Base-by-base conservation (phyloP, 2,113 vertebrate species). In the Herpetotheres cachinnans region DNA sequence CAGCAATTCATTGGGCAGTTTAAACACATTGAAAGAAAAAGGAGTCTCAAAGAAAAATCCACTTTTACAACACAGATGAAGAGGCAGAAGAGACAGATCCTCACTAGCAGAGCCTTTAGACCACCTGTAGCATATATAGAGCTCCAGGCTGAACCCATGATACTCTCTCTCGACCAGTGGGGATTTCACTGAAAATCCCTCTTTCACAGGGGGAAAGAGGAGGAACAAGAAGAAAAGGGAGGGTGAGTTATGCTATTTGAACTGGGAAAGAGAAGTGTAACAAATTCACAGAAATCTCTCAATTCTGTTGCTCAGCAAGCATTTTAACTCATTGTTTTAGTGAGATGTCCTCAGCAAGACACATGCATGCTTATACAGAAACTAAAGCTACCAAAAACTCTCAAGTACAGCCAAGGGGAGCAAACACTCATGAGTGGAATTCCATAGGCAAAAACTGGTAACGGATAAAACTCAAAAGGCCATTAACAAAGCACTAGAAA, bases 111-210 rank as follows among this genome's bases (percentile, higher is more conserved):
- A 82, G 38, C 79, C 58, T 34, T 58, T 25, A 32, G 50, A 22
- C 19, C 25, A 40, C 5, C 29, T 24, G 20, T 4, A 62, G 42
- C 73, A 42, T 0, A 0, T 3, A 12, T 1, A 30, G 14, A 50
- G 69, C 62, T n/a, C 69, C 49, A 50, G 14, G 50, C 46, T 44
- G 58, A 77, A 34, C 6, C 26, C 52, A 42, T 34, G 63, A 27
- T 7, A 63, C 15, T 7, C 58, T 15, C 59, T 12, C 22, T n/a
- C 1, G 1, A 55, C 25, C 40, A 49, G 40, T 1, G 10, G 20
- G 34, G 30, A 55, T 11, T n/a, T 47, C 61, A 13, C 29, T 36
- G 40, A 30, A 62, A 70, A 47, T n/a, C n/a, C n/a, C n/a, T n/a
- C n/a, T n/a, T n/a, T n/a, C 40, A 72, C 8, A 11, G 19, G 34